A percentile compares a stretch with the other conserved stretches of the same genome.
Conservation (phyloP, 30 jellyfish, hydroid and myxozoan genomes). For the Hydractinia echinata region DNA sequence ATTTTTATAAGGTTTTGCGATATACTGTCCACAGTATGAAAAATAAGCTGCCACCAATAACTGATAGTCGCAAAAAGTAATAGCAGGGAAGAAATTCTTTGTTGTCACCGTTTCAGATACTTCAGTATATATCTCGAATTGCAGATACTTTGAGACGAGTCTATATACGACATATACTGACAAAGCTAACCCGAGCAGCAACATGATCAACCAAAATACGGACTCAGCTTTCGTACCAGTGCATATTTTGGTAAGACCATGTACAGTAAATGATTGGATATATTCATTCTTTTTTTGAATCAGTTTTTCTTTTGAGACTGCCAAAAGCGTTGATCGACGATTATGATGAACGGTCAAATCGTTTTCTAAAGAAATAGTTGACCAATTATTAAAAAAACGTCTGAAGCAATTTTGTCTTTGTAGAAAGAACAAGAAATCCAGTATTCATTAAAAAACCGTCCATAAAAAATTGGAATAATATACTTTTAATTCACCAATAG, state of each 20-base stretch:
- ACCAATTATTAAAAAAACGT: no score
- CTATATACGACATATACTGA: slow-evolving; percentile 8
- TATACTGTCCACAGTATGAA: slow-evolving; percentile 13
- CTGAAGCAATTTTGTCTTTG: no score
- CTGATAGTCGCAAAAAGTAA: slow-evolving; percentile 15
- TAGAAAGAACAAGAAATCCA: no score
- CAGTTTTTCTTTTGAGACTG: background rate
- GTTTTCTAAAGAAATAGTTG: no score
- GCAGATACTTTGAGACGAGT: slow-evolving; percentile 15
- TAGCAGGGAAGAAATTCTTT: slow-evolving; percentile 29
- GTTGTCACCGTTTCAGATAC: background rate
- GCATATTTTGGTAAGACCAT: slow-evolving; percentile 37
- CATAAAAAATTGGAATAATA: no score
- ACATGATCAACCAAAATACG: slow-evolving; percentile 30
- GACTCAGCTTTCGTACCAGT: slow-evolving; percentile 24
- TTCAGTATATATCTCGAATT: slow-evolving; percentile 27
- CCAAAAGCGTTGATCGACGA: no score
- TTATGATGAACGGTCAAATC: no score
- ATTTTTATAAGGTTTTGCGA: background rate
- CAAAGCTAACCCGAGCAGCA: slow-evolving; percentile 4
- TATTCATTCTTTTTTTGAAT: slow-evolving; percentile 12
- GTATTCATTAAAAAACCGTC: no score
- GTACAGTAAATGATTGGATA: slow-evolving; percentile 18
- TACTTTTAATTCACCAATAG: no score
- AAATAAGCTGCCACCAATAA: background rate